phyloP scores from a whole-genome alignment of 2,113 vertebrate species.

The Lasiurus cinereus region DNA sequence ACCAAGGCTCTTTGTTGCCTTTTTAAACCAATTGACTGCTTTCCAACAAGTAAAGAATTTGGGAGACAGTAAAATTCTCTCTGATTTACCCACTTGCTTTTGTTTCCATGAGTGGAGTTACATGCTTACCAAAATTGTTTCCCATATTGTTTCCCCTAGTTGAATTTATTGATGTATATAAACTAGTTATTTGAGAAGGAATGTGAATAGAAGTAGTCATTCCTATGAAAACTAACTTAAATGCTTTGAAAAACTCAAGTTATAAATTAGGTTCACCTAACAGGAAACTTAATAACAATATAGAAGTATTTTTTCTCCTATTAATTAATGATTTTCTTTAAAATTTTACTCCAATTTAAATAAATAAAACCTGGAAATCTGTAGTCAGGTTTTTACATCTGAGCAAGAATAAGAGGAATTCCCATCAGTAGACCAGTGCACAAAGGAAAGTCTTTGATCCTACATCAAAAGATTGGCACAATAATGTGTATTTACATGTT shows the following conservation, averaged over 20 bases:
- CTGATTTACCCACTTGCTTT: not conserved
- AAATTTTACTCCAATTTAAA: not conserved
- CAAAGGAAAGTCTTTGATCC: not conserved
- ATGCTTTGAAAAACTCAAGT: not conserved
- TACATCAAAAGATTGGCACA: not conserved
- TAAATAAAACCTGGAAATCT: not conserved
- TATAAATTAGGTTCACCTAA: not conserved
- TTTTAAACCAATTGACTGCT: not conserved
- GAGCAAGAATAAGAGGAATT: not conserved
- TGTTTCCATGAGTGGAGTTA: not conserved
- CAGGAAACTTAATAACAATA: not conserved
- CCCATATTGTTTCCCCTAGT: not conserved
- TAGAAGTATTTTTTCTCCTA: not conserved
- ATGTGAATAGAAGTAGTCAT: not conserved
- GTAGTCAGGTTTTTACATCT: not conserved
- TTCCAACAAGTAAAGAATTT: not conserved
- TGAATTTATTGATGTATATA: not conserved
- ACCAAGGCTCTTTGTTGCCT: not conserved
- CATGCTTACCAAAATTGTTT: not conserved
- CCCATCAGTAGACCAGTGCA: not conserved
- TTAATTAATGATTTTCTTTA: not conserved
- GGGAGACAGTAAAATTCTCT: not conserved
- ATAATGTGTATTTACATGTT: not conserved
- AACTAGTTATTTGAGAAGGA: not conserved
- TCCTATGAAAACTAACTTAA: constrained; percentile 1